Evolutionary conservation across 1,140 invertebrate species (phyloP), one percentile per base, ranked within the genome.

Genomic region (Aphelenchoides avenae): DNA sequence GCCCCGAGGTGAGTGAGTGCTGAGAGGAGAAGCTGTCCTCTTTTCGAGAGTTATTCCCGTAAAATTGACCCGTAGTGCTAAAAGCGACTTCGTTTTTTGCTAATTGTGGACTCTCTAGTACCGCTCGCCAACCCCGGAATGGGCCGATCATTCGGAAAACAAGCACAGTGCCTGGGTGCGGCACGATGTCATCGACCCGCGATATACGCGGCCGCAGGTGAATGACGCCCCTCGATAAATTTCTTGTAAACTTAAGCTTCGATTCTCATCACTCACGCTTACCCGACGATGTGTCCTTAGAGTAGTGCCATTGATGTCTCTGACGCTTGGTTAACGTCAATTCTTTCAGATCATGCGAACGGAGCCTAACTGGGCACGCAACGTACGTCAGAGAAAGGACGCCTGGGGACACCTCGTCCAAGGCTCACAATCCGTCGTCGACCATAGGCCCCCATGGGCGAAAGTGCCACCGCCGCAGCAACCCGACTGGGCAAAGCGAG

Each of bases 381-480:
- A 24, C 51, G 58, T 46, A 9, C 18, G 18, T 40, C 18, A 61
- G 15, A 43, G 57, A 30, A 29, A 29, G 30, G 29, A 60, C 40
- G 9, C 48, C 6, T 53, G 46, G 57, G 53, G 31, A 15, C 40
- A 18, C 11, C 33, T 29, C 11, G 40, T 44, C 6, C 37, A 46
- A 24, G 42, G 52, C 22, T 20, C 47, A 3, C 50, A 58, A n/a
- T n/a, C n/a, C n/a, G n/a, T 15, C 24, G 34, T 7, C 36, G 61
- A 1, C 24, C 50, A 29, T 49, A 40, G 18, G 15, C 56, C 56
- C 46, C 27, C 53, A 5, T 58, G 56, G 56, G 56, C 56, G 9
- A 58, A 58, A 40, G 36, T 58, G 24, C 56, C 56, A 26, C 56
- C 41, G 27, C 56, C 51, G 20, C 56, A 58, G 26, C 44, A 54